Base-by-base conservation (phyloP, 1,140 invertebrate species). In the Eueides isabella region DNA sequence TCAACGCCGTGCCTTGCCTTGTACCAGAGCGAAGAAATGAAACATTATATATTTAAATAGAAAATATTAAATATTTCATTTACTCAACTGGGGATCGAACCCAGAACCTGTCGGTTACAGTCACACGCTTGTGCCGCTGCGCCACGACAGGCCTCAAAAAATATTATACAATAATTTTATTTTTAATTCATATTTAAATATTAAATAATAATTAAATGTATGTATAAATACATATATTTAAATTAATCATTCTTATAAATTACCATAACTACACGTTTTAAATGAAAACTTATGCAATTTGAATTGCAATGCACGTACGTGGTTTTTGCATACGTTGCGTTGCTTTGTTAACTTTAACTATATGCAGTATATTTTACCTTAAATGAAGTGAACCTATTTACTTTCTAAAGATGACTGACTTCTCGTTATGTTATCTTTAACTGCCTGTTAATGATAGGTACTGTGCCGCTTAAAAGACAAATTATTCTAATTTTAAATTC, bases 291-390 rank as follows among this genome's bases (percentile, higher is more conserved):
- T 48, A 19, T 19, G 41, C 41, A 48, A 55, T 26, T 55, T 55
- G 11, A 26, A 12, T 55, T 23, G 9, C 48, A 26, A 26, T n/a
- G 2, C 48, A 26, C 48, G 48, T 26, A 26, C 2, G 12, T 26
- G 48, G 23, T 55, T 55, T 55, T 55, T 55, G 48, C 41, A 48
- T 48, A 48, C 16, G 19, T 55, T 55, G 48, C 48, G 48, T 55
- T 55, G 26, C 48, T 23, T 55, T 55, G 48, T 55, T 55, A 12
- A 55, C 9, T 55, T 55, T 55, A 55, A 26, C 48, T 26, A 55
- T 7, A n/a, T 44, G 7, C 48, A 23, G 48, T 55, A 55, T 55
- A 55, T 55, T 23, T 55, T 55, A 26, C 48, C 11, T 11, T 55
- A 23, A 23, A 55, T 44, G 0, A 19, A 6, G n/a, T 44, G n/a